phyloP scores from a whole-genome alignment of 2,113 vertebrate genomes.

The Macaca nemestrina region DNA sequence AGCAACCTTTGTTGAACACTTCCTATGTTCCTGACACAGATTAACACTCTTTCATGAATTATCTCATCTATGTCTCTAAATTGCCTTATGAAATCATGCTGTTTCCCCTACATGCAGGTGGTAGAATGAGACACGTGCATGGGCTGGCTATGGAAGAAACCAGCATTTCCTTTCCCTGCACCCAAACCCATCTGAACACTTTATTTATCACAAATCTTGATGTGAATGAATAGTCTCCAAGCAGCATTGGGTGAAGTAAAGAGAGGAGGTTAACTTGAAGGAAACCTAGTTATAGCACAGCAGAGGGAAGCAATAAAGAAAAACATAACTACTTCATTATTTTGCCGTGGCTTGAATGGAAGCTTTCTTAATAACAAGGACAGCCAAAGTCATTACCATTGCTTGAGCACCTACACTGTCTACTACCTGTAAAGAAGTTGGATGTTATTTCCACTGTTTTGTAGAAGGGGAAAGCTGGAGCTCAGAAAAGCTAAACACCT shows the following conservation, averaged over 20 bases:
- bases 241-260: background rate
- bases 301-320: background rate
- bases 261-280: background rate
- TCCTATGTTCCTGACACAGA: background rate
- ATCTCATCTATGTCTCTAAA: background rate
- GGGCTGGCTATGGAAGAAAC: no score
- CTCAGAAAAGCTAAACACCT: background rate
- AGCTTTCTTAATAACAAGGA: background rate
- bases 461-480: background rate
- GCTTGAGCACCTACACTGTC: background rate
- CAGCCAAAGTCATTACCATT: background rate
- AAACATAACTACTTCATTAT: background rate
- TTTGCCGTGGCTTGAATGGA: background rate
- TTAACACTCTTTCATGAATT: background rate
- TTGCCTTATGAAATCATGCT: background rate
- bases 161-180: background rate
- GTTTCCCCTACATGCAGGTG: background rate
- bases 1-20: background rate
- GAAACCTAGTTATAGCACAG: background rate
- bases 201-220: background rate
- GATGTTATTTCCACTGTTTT: background rate
- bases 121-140: background rate
- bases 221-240: background rate
- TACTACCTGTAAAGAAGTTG: background rate
- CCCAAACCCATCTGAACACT: background rate